These are phyloP conservation scores for Diploptera punctata DNA, from an alignment of 2,888 invertebrate species.

Conservation along the genomic window DNA sequence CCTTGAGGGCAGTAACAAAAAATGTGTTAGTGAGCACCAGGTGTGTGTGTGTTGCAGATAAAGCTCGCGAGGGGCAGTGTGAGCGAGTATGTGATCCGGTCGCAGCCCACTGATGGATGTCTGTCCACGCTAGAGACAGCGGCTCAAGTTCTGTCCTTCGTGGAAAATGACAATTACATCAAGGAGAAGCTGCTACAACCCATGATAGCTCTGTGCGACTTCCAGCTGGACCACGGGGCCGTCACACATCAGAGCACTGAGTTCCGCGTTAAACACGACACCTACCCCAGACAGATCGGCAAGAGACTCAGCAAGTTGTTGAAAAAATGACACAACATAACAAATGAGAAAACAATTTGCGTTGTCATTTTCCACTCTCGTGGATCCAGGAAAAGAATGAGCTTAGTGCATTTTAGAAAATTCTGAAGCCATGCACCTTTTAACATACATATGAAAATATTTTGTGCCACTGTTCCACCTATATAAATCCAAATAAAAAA, in stretches of 20 bases:
- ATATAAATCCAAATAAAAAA: no score
- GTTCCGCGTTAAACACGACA: constrained; percentile 79
- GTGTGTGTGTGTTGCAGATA: constrained; percentile 61
- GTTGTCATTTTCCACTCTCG: no score
- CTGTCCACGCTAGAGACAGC: constrained; percentile 90
- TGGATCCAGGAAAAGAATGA: no score
- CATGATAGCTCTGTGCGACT: constrained; percentile 81
- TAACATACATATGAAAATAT: no score
- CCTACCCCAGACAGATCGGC: constrained; percentile 81
- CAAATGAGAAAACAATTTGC: no score
- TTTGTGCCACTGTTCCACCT: no score
- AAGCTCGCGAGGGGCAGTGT: constrained; percentile 74
- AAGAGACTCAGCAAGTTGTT: constrained; percentile 66
- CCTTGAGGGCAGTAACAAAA: no score
- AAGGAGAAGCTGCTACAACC: constrained; percentile 73
- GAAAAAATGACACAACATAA: not conserved
- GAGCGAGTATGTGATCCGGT: constrained; percentile 91
- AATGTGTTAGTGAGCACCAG: no score
- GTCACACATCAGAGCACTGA: constrained; percentile 94
- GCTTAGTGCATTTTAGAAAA: no score
- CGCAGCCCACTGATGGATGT: constrained; percentile 91
- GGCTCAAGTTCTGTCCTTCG: constrained; percentile 75
- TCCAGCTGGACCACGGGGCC: constrained; percentile 89
- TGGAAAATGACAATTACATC: constrained; percentile 74
- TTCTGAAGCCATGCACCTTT: no score